A percentile compares a stretch with the other conserved stretches of the same genome.
Conservation (phyloP, 2,888 invertebrate species). For the Argyresthia albistria region DNA sequence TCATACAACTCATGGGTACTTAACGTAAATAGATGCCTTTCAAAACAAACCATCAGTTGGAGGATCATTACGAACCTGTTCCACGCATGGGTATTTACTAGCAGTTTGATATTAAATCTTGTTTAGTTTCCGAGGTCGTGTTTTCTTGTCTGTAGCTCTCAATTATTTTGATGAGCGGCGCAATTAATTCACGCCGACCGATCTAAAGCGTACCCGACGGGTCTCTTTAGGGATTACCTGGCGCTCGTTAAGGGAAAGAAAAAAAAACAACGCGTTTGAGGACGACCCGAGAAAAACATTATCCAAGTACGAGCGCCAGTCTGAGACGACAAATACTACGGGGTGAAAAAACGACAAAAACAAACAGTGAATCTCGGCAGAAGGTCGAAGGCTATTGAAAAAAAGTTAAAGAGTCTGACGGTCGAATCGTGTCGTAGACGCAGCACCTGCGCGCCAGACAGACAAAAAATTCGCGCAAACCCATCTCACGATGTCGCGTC, state of each 20-base stretch:
- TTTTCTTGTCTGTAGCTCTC: no score
- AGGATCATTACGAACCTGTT: constrained; percentile 28
- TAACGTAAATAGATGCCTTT: constrained; percentile 27
- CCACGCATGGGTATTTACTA: not conserved
- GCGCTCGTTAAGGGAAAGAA: constrained; percentile 1
- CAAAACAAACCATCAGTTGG: constrained; percentile 26
- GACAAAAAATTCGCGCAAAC: constrained; percentile 39
- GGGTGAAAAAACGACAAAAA: constrained; percentile 37
- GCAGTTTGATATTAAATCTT: no score
- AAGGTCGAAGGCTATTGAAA: constrained; percentile 37
- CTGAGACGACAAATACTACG: constrained; percentile 18
- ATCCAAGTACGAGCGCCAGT: constrained; percentile 12
- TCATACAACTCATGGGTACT: constrained; percentile 16
- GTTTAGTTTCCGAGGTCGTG: no score
- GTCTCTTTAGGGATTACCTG: not conserved
- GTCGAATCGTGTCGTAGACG: constrained; percentile 22
- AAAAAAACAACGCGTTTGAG: constrained; percentile 1
- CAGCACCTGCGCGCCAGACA: constrained; percentile 57
- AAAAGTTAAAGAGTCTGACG: constrained; percentile 34
- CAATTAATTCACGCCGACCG: no score
- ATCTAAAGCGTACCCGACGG: not conserved
- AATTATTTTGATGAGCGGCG: not conserved
- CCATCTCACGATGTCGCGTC: constrained; percentile 10
- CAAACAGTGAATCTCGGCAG: constrained; percentile 35
- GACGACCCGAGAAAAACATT: constrained; percentile 10